phyloP scores from a whole-genome alignment of 2,797 vertebrate species.

The Phylloscopus collybita region DNA sequence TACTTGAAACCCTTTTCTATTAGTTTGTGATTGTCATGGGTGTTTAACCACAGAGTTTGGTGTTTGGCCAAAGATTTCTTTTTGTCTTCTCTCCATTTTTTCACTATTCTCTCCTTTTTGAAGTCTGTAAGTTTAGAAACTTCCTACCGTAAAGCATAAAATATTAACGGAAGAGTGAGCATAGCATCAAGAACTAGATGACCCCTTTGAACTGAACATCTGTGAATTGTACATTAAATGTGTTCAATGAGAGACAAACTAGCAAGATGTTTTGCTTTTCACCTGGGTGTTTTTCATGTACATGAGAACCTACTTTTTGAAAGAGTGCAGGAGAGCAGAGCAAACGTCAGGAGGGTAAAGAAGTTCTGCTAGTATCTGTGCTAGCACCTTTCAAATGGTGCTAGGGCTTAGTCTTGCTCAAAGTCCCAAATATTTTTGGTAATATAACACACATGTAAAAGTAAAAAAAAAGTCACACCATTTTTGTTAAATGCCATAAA shows the following conservation, averaged over 20 bases:
- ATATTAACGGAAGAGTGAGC: not conserved
- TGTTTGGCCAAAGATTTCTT: not conserved
- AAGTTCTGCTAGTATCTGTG: not conserved
- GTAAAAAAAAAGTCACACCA: not conserved
- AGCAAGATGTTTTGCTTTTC: not conserved
- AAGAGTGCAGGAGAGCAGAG: not conserved
- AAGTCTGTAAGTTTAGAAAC: not conserved
- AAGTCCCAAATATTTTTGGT: not conserved
- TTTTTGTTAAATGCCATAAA: not conserved
- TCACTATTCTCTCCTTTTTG: not conserved
- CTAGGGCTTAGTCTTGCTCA: not conserved
- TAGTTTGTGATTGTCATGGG: not conserved
- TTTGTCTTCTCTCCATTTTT: not conserved
- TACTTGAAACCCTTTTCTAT: not conserved
- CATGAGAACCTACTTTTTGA: not conserved
- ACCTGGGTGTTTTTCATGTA: not conserved
- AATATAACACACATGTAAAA: not conserved
- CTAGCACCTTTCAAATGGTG: not conserved
- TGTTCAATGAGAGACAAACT: not conserved
- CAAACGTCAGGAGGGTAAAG: fast-evolving
- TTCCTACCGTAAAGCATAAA: not conserved
- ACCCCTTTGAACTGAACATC: not conserved
- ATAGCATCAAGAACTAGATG: not conserved
- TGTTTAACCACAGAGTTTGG: not conserved
- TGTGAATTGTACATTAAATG: not conserved